A percentile compares a stretch with the other conserved stretches of the same genome.
phyloP scores from a whole-genome alignment of 2,888 invertebrate species.

The Drosophila kanekoi region DNA sequence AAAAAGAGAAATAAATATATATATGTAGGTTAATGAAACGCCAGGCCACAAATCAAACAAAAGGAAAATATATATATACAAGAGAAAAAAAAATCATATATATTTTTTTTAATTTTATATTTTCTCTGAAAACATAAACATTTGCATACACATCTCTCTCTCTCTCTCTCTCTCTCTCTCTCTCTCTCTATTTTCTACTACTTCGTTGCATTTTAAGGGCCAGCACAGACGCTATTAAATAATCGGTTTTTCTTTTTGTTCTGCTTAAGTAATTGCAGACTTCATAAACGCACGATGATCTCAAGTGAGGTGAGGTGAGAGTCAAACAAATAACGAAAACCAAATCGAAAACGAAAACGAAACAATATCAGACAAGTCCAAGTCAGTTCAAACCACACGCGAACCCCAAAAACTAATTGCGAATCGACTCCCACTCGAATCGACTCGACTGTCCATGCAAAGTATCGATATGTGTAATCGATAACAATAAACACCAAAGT shows the following conservation, averaged over 20 bases:
- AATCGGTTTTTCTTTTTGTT: constrained; percentile 85
- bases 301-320: constrained; percentile 83
- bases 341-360: constrained; percentile 39
- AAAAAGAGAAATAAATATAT: constrained; percentile 22
- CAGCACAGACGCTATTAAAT: constrained; percentile 84
- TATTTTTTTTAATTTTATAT: constrained; percentile 28
- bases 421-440: constrained; percentile 41
- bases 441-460: constrained; percentile 46
- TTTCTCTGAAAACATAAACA: constrained; percentile 46
- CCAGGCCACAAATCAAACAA: constrained; percentile 51
- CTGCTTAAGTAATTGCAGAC: constrained; percentile 85
- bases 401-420: constrained; percentile 45
- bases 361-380: constrained; percentile 51
- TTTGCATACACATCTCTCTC: constrained; percentile 67
- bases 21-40: constrained; percentile 50
- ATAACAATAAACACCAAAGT: not conserved
- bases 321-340: constrained; percentile 68
- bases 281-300: constrained; percentile 83
- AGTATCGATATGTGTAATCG: constrained; percentile 14
- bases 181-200: constrained; percentile 57
- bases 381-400: constrained; percentile 59
- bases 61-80: constrained; percentile 46
- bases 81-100: constrained; percentile 36
- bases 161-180: constrained; percentile 56
- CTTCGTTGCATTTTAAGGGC: constrained; percentile 76